Conservation (phyloP, 2,113 vertebrate species). For the Spheniscus mendiculus region DNA sequence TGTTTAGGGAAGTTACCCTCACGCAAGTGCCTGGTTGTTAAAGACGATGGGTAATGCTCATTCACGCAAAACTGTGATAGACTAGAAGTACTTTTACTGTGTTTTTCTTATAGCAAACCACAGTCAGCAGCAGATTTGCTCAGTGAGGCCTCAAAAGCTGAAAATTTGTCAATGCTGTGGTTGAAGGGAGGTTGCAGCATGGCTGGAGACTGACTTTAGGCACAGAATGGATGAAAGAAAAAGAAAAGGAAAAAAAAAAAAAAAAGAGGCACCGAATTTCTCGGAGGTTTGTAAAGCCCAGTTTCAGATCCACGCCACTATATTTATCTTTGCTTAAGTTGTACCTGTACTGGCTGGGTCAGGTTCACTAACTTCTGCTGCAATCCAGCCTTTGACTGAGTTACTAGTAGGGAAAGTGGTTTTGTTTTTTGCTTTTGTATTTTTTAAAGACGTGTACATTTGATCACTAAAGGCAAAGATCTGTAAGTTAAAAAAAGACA, state of each 20-base stretch:
- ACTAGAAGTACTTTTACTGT: not conserved
- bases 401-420: not conserved
- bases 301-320: not conserved
- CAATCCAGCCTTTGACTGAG: not conserved
- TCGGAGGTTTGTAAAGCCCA: not conserved
- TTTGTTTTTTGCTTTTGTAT: not conserved
- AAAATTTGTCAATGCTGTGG: not conserved
- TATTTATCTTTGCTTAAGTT: not conserved
- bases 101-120: not conserved
- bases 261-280: not conserved
- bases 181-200: not conserved
- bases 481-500: not conserved
- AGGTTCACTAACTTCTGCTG: not conserved
- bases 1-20: not conserved
- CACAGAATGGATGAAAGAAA: not conserved
- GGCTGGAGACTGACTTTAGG: not conserved
- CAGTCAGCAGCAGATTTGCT: not conserved
- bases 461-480: not conserved
- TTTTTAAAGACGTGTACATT: not conserved
- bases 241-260: not conserved
- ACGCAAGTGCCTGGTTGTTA: not conserved
- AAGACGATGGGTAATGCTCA: not conserved
- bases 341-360: not conserved
- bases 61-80: constrained; percentile 28
- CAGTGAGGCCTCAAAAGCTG: not conserved